Percentiles rank a stretch among this genome's conserved stretches.
These are phyloP conservation scores for Zoroaster sp. DNA, from an alignment of 53 echinoderm and acorn worm genomes.

Conservation along the genomic window DNA sequence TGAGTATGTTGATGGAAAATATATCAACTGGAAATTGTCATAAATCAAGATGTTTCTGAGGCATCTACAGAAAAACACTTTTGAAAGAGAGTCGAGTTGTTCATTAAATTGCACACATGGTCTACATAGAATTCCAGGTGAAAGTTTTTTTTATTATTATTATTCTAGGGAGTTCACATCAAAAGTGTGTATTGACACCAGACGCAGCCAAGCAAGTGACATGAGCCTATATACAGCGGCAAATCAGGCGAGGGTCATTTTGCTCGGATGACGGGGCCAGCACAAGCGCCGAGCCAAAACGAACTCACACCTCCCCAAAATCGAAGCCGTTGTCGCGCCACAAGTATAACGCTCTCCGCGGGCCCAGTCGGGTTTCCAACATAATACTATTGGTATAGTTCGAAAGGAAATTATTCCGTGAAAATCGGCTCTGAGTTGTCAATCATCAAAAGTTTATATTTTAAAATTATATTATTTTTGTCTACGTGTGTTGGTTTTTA, in stretches of 20 bases:
- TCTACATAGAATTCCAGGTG: not conserved
- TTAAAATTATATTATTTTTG: no score
- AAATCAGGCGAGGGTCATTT: constrained; percentile 21
- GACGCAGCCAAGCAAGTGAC: constrained; percentile 4
- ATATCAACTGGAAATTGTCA: no score
- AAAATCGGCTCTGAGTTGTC: not conserved
- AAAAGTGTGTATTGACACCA: not conserved
- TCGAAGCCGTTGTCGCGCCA: not conserved
- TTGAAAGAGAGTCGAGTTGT: no score
- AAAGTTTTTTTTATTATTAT: not conserved
- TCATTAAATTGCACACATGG: no score
- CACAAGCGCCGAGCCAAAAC: constrained; percentile 20
- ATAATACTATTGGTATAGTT: not conserved
- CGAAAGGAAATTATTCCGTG: not conserved
- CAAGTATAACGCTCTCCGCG: not conserved
- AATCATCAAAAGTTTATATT: no score
- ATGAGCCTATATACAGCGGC: not conserved
- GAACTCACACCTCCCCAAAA: constrained; percentile 3
- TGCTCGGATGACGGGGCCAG: constrained; percentile 1
- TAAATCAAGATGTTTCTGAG: no score
- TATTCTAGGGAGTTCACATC: not conserved
- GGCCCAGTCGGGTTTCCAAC: not conserved
- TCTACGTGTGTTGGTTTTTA: no score
- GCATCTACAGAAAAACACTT: no score
- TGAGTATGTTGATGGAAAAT: no score